Base-by-base conservation (phyloP, 2,888 invertebrate species). In the Macrophya alboannulata region DNA sequence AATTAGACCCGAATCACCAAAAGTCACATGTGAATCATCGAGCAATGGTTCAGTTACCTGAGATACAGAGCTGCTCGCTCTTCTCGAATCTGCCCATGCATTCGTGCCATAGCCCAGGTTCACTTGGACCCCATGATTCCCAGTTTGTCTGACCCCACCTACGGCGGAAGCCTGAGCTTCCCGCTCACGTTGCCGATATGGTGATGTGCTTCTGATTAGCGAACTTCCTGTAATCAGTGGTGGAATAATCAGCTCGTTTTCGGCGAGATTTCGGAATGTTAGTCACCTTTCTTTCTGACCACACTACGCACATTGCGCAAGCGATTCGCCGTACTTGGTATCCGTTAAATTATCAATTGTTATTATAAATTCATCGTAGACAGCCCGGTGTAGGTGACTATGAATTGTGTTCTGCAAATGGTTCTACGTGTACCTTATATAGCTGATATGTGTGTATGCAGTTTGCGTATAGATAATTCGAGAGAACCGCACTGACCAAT, bases 41-140 rank as follows among this genome's bases (percentile, higher is more conserved):
- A n/a, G 4, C 15, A 68, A 43, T 51, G 31, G 45, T n/a, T 12
- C 12, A 71, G 48, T 84, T 93, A 96, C 96, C 95, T 96, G 97
- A 89, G 96, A 97, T 37, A 97, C 96, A 45, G 96, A 96, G 91
- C 96, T 97, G 89, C 96, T 97, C 3, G 96, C 96, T 86, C 97
- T 94, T 84, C 97, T 94, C 0, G 96, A 96, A 85, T 96, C 96
- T 0, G 95, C 95, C 84, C 95, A 94, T 0, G 93, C 91, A 88
- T 93, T 94, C 85, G 93, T 93, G 84, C 93, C 94, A 89, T 94
- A 95, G 86, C 94, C 94, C 85, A 94, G 91, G 89, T 94, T 95
- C 83, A 94, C 93, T 88, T 93, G 93, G 77, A 94, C 94, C 15
- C 94, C 94, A 81, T 93, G 92, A 72, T 93, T 93, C 0, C 94